Conservation (phyloP, 2,113 vertebrate genomes). For the Pituophis catenifer region DNA sequence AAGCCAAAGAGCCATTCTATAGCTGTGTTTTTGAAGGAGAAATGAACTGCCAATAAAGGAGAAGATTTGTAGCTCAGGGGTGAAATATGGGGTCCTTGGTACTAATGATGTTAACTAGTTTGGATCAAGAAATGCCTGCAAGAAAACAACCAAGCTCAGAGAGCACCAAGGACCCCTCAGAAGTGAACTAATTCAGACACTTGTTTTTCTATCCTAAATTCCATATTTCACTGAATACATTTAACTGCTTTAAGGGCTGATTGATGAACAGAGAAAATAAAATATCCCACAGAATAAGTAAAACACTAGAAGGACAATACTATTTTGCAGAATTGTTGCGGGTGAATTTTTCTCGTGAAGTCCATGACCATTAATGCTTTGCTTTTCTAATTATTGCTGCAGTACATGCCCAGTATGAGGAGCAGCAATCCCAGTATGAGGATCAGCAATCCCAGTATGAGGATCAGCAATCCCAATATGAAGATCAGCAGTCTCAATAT, state of each 20-base stretch:
- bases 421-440: neutral
- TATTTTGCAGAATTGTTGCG: neutral
- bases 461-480: constrained; percentile 11
- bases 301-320: neutral
- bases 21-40: neutral
- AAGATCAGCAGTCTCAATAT: neutral
- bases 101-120: too few relatives aligned
- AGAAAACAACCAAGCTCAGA: too few relatives aligned
- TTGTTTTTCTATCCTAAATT: neutral
- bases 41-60: neutral
- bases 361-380: neutral
- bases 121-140: too few relatives aligned
- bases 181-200: too few relatives aligned
- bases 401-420: constrained; percentile 49
- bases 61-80: too few relatives aligned
- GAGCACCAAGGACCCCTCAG: too few relatives aligned
- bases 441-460: neutral
- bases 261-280: neutral
- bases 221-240: neutral
- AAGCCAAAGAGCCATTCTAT: neutral
- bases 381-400: neutral
- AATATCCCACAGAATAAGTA: neutral
- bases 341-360: neutral
- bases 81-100: too few relatives aligned
- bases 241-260: neutral